These are phyloP conservation scores for Poeciliopsis paucimaculata DNA, from an alignment of 2,797 vertebrate genomes.

Conservation along the genomic window DNA sequence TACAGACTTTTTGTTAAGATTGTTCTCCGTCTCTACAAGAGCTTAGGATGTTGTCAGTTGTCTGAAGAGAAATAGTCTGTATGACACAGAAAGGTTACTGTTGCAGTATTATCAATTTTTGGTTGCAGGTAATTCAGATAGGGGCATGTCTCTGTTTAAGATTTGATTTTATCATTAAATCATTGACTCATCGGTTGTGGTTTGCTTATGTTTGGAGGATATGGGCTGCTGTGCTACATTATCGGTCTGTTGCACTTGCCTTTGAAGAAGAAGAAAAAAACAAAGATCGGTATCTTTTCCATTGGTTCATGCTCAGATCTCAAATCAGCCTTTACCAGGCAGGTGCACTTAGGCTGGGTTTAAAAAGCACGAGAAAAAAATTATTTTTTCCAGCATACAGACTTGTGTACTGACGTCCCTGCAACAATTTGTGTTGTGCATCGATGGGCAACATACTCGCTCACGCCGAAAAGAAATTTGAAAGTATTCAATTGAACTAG, in stretches of 20 bases:
- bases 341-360: slow-evolving; percentile 8
- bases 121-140: neutral
- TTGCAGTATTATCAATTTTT: neutral
- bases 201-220: slow-evolving; percentile 1
- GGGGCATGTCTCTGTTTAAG: neutral
- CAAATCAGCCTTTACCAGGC: slow-evolving; percentile 19
- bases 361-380: neutral
- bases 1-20: neutral
- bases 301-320: slow-evolving; percentile 14
- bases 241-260: slow-evolving; percentile 13
- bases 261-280: slow-evolving; percentile 20
- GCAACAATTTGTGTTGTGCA: neutral
- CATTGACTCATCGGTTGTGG: neutral
- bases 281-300: slow-evolving; percentile 25
- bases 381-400: neutral
- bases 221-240: slow-evolving; percentile 17
- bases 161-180: slow-evolving; percentile 8
- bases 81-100: neutral
- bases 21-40: neutral
- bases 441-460: neutral
- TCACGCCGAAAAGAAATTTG: neutral
- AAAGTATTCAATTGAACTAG: neutral
- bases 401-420: neutral
- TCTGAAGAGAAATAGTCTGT: neutral
- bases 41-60: neutral